A percentile compares a stretch with the other conserved stretches of the same genome.
Conservation (phyloP, 2,113 vertebrate genomes). For the Psilopsiagon aurifrons region DNA sequence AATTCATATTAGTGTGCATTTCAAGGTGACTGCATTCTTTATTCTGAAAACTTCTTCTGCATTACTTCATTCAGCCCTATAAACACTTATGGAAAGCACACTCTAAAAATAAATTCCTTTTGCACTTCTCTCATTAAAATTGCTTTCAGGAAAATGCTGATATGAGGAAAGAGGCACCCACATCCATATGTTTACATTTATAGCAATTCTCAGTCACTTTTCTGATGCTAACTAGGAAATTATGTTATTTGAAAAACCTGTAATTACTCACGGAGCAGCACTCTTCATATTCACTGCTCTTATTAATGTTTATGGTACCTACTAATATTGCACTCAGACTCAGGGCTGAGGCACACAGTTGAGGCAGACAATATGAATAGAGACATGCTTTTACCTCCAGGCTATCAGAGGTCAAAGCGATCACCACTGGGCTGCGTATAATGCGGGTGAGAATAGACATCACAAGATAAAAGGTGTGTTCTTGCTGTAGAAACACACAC, state of each 20-base stretch:
- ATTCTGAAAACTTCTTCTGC: conserved; percentile 17
- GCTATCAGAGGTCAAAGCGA: background rate
- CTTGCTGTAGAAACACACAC: background rate
- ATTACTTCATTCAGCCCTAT: conserved; percentile 42
- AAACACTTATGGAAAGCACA: conserved; percentile 37
- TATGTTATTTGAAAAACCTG: conserved; percentile 32
- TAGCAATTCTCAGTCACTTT: conserved; percentile 28
- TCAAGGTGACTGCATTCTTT: conserved; percentile 30
- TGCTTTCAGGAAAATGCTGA: conserved; percentile 55
- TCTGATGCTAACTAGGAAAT: conserved; percentile 39
- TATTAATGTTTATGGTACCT: background rate
- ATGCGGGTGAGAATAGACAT: background rate
- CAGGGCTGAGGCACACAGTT: background rate
- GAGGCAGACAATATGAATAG: background rate
- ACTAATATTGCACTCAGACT: background rate
- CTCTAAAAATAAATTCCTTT: conserved; percentile 51
- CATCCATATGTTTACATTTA: conserved; percentile 62
- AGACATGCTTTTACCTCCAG: background rate
- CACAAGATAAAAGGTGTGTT: background rate
- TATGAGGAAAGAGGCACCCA: conserved; percentile 50
- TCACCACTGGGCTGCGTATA: background rate
- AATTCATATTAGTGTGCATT: conserved; percentile 28
- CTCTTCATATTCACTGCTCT: background rate
- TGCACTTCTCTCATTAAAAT: conserved; percentile 41
- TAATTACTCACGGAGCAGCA: conserved; percentile 27